These are phyloP conservation scores for Amiota communis DNA, from an alignment of 2,888 invertebrate genomes.

Conservation along the genomic window DNA sequence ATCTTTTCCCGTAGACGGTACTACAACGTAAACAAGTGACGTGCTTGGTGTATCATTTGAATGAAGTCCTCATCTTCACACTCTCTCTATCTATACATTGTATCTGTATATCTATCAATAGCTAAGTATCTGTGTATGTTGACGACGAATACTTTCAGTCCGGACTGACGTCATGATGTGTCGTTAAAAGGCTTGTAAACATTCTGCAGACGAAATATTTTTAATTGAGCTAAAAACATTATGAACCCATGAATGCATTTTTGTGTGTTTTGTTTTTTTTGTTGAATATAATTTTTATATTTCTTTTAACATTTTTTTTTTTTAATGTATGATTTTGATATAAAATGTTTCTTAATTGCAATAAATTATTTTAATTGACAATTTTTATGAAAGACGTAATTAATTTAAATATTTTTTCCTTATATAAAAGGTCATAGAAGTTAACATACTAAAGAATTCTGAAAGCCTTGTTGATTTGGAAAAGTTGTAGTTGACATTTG, in stretches of 20 bases:
- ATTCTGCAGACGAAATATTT: conserved; percentile 24
- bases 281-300: neutral
- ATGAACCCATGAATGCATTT: neutral
- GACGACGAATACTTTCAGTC: neutral
- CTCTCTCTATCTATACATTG: neutral
- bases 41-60: neutral
- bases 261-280: conserved; percentile 8
- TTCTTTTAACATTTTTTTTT: neutral
- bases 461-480: no score
- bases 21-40: neutral
- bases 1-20: neutral
- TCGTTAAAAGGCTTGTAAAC: conserved; percentile 20
- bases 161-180: conserved; percentile 18
- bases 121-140: neutral
- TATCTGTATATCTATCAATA: neutral
- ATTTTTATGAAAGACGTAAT: conserved; percentile 10
- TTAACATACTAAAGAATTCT: no score
- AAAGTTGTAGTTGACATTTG: no score
- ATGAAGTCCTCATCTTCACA: neutral
- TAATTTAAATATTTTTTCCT: neutral
- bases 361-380: conserved; percentile 28
- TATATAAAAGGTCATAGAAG: no score
- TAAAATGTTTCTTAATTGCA: conserved; percentile 3
- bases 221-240: conserved; percentile 26
- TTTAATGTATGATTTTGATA: neutral